Evolutionary conservation across 1,140 invertebrate genomes (phyloP), one percentile per base, ranked within the genome.

Genomic region (Triops cancriformis): DNA sequence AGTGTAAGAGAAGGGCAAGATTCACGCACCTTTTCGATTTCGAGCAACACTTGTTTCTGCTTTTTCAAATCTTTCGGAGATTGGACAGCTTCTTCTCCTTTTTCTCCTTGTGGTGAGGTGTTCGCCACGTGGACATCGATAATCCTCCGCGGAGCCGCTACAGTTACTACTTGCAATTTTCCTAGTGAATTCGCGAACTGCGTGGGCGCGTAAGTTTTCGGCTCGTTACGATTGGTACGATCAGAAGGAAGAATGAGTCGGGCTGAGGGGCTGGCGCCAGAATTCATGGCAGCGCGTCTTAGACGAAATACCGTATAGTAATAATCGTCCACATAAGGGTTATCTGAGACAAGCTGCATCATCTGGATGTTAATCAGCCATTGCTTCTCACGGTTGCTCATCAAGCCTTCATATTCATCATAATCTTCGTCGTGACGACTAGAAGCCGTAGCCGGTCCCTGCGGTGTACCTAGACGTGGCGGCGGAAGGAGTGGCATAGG

Each of bases 171-270:
- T 88, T 94, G 83, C 73, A 84, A 79, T 85, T 84, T 94, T 93
- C 94, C 94, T 23, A 98, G 85, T 1, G 95, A 96, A 83, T 96
- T 96, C 86, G 97, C 95, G 85, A 97, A 96, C 81, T 95, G 93
- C 73, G 91, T 84, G 11, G 94, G 92, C 2, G 91, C 90, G 80
- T 93, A 93, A 0, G 89, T 85, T 42, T 88, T 85, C 41, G 87
- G 88, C 0, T 88, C 86, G 43, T 86, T 27, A 45, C 76, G 77
- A 18, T 23, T 64, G 43, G 80, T 76, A 28, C 76, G 74, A 37
- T 78, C 81, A 73, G 75, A 51, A 79, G 81, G 79, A 43, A 82
- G 80, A 79, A 81, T 81, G n/a, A 81, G 84, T 23, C 85, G 85
- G 77, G 86, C 86, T 3, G 81, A 42, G 2, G 73, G 74, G 14